Evolutionary conservation across 2,888 invertebrate species (phyloP).

Genomic region (Ophion ellenae): DNA sequence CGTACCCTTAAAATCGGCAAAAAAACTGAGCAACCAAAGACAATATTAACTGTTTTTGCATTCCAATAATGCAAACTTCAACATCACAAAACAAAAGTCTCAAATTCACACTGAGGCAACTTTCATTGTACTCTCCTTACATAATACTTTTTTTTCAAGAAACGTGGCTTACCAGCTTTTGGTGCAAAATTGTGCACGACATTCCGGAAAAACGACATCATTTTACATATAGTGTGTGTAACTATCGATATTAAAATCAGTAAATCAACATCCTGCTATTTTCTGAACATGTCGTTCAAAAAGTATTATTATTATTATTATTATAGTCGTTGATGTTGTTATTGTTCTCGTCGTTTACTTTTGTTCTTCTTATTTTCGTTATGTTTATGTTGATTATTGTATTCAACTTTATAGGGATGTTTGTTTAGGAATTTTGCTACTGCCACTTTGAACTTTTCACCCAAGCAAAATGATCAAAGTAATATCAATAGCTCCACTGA

Average conservation of each 20-base stretch:
- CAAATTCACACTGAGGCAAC: too few species aligned
- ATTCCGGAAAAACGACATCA: conserved; percentile 43
- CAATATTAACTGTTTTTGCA: too few species aligned
- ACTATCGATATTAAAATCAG: background rate
- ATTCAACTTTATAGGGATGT: background rate
- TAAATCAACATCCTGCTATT: too few species aligned
- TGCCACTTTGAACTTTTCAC: background rate
- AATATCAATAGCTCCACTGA: background rate
- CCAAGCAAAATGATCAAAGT: background rate
- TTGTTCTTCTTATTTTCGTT: background rate
- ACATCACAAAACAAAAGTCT: too few species aligned
- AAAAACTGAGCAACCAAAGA: too few species aligned
- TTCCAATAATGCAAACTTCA: too few species aligned
- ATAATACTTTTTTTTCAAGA: background rate
- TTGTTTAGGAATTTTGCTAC: background rate
- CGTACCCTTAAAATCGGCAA: too few species aligned
- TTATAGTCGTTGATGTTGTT: too few species aligned
- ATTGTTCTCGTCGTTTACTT: background rate
- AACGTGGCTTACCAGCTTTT: conserved; percentile 24
- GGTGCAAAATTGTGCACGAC: conserved; percentile 18
- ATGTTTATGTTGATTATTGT: background rate
- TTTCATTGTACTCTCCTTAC: background rate
- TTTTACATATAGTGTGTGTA: background rate
- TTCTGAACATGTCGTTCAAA: background rate
- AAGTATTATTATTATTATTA: background rate